Base-by-base conservation (phyloP, 2,797 vertebrate genomes). In the Botia almorhae region DNA sequence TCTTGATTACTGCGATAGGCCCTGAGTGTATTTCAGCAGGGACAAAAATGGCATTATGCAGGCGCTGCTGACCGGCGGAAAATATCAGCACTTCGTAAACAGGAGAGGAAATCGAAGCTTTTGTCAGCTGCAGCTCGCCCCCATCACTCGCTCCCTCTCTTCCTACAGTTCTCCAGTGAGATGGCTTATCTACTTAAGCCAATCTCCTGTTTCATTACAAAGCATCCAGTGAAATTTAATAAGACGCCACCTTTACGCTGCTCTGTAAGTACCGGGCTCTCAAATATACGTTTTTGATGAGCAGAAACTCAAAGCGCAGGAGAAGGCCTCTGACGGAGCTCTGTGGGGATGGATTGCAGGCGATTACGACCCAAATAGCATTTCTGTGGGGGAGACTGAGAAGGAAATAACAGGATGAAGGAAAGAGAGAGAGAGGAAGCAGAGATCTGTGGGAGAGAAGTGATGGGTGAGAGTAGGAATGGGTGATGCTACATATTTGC, bases 231-330 rank as follows among this genome's bases (percentile, higher is more conserved):
- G 94, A 93, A 93, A 85, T 86, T 83, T 81, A 85, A 85, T 87
- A 89, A 93, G 90, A 94, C 91, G 89, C 89, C 90, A 91, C 85
- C 86, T 82, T 90, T 90, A 90, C 87, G 84, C 81, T 26, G 72
- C 84, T 88, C 87, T 91, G 90, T 92, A 92, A 93, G 91, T 91
- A 93, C 92, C 92, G 87, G 78, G 84, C 88, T 88, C 89, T 85
- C 12, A 82, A 91, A 86, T 89, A 88, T 85, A 79, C 43, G 43
- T 71, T 84, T 70, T 69, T 72, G 74, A 82, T 78, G 61, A 60
- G 69, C 75, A 80, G 65, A 69, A 74, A 72, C 26, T 55, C 61
- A 67, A 61, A 50, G 33, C 69, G 69, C 39, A 5, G 33, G 55
- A 19, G 74, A 72, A 48, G 13, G 61, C 74, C 46, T 51, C 29